Base-by-base conservation (phyloP, 2,113 vertebrate genomes). In the Pollachius pollachius region DNA sequence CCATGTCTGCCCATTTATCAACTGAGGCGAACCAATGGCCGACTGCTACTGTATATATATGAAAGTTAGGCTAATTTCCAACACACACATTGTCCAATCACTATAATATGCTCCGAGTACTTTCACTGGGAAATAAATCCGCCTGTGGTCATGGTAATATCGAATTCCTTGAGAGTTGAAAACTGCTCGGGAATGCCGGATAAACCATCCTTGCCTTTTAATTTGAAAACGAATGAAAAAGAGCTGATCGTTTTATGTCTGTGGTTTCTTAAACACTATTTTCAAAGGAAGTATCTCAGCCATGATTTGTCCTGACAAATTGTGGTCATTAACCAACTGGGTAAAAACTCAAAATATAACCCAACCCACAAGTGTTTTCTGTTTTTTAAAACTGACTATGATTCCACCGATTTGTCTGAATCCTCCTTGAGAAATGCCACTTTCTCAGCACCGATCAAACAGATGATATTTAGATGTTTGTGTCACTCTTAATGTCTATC, bases 241-340 rank as follows among this genome's bases (percentile, higher is more conserved):
- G 68, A 75, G 75, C 72, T 86, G 76, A 88, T 84, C 83, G 87
- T 82, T 23, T 30, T 76, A 80, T 84, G 81, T 84, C 76, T 76
- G 85, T 69, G 85, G 87, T 90, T 89, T 75, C 64, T 80, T 85
- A 84, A 89, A 87, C 62, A 87, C 84, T 84, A 57, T 85, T 87
- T 90, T 87, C 68, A 83, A 86, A 89, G 85, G 84, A 89, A 85
- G 83, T 79, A 74, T 85, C 83, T 87, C 83, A 77, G 86, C 87
- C 80, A 65, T 72, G 85, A 89, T 85, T 79, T 86, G 80, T 80
- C 63, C 77, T 73, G 79, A 87, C 82, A 84, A 85, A 84, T 80
- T 88, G 83, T 84, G 81, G 82, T 85, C 72, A 61, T 15, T 52
- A 58, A 86, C 68, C 78, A 79, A 77, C 78, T 78, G 78, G 71